A percentile compares a stretch with the other conserved stretches of the same genome.
phyloP scores from a whole-genome alignment of 1,140 invertebrate species.

The Vanessa atalanta region DNA sequence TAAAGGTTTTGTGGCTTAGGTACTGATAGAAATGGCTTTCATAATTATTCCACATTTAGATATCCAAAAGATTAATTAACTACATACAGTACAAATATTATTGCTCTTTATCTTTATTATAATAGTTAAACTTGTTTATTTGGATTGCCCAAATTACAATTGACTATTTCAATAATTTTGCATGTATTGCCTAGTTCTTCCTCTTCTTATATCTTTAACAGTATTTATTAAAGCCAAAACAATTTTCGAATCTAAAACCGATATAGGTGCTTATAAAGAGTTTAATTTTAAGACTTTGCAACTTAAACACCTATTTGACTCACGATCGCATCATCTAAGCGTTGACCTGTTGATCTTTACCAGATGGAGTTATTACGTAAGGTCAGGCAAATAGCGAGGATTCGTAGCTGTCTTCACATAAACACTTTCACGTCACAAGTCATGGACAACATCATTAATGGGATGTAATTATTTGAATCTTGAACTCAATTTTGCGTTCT shows the following conservation, averaged over 20 bases:
- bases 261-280: neutral
- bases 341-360: conserved; percentile 62
- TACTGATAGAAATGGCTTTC: conserved; percentile 2
- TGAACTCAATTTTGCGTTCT: neutral
- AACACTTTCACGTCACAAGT: conserved; percentile 62
- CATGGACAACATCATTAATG: conserved; percentile 37
- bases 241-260: neutral
- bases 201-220: neutral
- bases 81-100: too few species aligned
- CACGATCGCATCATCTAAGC: conserved; percentile 49
- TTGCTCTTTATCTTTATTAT: too few species aligned
- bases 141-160: neutral
- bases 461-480: conserved; percentile 27
- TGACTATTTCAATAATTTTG: neutral
- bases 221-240: neutral
- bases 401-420: conserved; percentile 56
- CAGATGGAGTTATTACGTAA: conserved; percentile 66
- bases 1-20: conserved; percentile 1
- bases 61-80: too few species aligned
- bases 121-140: too few species aligned
- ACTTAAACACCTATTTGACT: conserved; percentile 47
- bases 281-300: conserved; percentile 33
- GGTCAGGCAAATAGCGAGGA: conserved; percentile 61
- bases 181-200: neutral
- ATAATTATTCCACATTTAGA: neutral